Percentiles rank a stretch among this genome's conserved stretches.
Evolutionary conservation across 2,113 vertebrate genomes (phyloP).

Genomic region (Microtus oregoni): DNA sequence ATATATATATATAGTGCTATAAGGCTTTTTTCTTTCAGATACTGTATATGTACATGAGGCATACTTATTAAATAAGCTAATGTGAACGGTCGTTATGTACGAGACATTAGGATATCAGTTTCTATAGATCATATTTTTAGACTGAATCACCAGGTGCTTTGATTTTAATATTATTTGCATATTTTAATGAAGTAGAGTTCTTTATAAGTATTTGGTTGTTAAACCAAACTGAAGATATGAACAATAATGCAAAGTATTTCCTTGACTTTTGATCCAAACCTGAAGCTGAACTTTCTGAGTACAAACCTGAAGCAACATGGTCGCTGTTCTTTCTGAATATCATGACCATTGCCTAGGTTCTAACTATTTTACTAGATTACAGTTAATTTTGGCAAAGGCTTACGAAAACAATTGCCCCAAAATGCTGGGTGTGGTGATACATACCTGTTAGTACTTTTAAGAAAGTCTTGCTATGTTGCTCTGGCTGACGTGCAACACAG

Average conservation of each 20-base stretch:
- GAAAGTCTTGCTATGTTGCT: neutral
- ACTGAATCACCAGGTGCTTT: constrained; percentile 19
- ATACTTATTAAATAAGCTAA: constrained; percentile 23
- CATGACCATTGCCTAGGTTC: neutral
- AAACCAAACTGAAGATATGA: constrained; percentile 39
- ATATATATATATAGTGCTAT: constrained; percentile 17
- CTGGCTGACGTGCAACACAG: too few relatives aligned
- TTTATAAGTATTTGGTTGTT: constrained; percentile 34
- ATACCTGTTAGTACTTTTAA: neutral
- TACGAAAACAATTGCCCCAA: neutral
- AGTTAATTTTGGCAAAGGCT: neutral
- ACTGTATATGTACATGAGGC: constrained; percentile 2
- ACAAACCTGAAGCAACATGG: neutral
- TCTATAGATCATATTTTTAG: constrained; percentile 16
- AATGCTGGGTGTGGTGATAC: neutral
- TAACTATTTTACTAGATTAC: constrained; percentile 35
- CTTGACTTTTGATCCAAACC: neutral
- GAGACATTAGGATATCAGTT: constrained; percentile 37
- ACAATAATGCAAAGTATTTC: constrained; percentile 45
- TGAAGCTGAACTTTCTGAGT: constrained; percentile 34
- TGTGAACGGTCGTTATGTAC: neutral
- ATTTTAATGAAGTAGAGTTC: constrained; percentile 26
- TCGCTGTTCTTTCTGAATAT: constrained; percentile 15
- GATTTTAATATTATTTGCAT: constrained; percentile 41
- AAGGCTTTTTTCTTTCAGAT: constrained; percentile 26